Base-by-base conservation (phyloP, 1,140 invertebrate species). In the Cherax quadricarinatus region DNA sequence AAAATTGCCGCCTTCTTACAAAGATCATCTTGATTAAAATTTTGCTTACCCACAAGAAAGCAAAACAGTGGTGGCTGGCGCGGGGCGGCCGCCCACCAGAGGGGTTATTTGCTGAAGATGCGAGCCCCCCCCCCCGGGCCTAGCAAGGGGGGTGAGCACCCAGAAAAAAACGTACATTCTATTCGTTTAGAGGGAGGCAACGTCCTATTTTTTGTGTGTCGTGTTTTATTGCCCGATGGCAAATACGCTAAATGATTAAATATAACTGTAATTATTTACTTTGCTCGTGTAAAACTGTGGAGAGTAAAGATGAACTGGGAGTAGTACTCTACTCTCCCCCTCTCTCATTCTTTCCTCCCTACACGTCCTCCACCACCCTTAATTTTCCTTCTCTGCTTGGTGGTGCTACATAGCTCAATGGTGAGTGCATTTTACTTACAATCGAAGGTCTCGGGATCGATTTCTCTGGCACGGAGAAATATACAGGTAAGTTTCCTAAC, bases 31-130 rank as follows among this genome's bases (percentile, higher is more conserved):
- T 92, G 91, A 92, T 92, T 92, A 92, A 92, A 92, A 92, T 92
- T 92, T 92, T 92, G 91, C 91, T 92, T 92, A 92, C 85, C 91
- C 85, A 92, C 91, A 92, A 92, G 91, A 92, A 92, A 92, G 75
- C 91, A 92, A 92, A 92, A 92, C 91, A 92, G 79, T 73, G 66
- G 48, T 73, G 21, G 60, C 12, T 51, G 89, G 10, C 41, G 51
- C 30, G 70, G 49, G 4, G 21, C 14, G 10, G 21, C 21, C 81
- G 53, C 10, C 4, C 81, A 9, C 49, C 51, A 57, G 53, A 60
- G 81, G 81, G 66, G 14, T 85, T 85, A 66, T 85, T 85, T 85
- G 62, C 83, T 85, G 53, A 85, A 70, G 83, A 85, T 70, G 83
- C 83, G n/a, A 75, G 24, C 70, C 70, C 70, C 53, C 6, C 53